Evolutionary conservation across 2,888 invertebrate species (phyloP), one percentile per base, ranked within the genome.

Genomic region (Diachrysia chrysitis): DNA sequence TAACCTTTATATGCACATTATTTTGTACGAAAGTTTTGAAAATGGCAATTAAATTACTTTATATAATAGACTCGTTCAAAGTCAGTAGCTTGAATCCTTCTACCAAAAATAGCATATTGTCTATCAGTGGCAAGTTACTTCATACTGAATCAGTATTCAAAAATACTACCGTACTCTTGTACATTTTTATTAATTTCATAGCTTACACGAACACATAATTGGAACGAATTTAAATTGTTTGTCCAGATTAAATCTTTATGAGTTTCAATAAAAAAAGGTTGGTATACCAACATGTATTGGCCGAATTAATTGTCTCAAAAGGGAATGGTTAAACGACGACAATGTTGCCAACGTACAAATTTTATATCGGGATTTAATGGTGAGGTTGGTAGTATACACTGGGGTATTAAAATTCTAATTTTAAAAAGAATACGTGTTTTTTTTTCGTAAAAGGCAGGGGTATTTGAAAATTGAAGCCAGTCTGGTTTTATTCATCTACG

Each of bases 181-280:
- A 21, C 48, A 51, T 51, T 51, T 51, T 51, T 21, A 51, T 51
- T 21, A 19, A 51, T 10, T 10, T 51, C 2, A 51, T 12, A 21
- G 9, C 7, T 19, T 21, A 21, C 12, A 51, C 25, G 9, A 7
- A 14, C 6, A 14, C 23, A 54, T 25, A 54, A 54, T 54, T 25
- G 54, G 14, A 54, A 16, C 54, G 12, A 21, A 51, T 51, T 51
- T 51, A 21, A 51, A 51, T 51, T 51, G 48, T 51, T 51, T 51
- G 17, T 51, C 2, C 14, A 55, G 14, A 37, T 23, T 35, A 25
- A 55, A 23, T 62, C 16, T 55, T 32, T 35, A 59, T 29, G 51
- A 59, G 29, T 51, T 29, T 29, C 46, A 17, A 25, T 48, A 51
- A 51, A 51, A 48, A 51, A 51, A 51, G 48, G 48, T 51, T 51